A percentile compares a stretch with the other conserved stretches of the same genome.
Evolutionary conservation across 2,113 vertebrate species (phyloP).

Genomic region (Micromys minutus): DNA sequence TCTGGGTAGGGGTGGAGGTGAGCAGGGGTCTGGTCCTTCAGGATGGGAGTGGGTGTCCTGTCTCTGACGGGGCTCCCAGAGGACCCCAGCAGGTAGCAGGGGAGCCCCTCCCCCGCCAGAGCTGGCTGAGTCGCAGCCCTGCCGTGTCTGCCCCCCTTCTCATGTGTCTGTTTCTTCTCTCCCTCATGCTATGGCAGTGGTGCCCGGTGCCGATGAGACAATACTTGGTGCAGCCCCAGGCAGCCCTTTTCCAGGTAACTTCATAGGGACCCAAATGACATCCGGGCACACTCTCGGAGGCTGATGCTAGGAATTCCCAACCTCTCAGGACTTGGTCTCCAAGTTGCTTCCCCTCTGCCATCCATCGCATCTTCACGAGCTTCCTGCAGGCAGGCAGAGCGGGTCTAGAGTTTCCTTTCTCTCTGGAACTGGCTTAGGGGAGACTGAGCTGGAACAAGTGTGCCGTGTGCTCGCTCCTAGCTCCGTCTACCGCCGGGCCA

Average conservation of each 20-base stretch:
- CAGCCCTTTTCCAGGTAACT: constrained; percentile 91
- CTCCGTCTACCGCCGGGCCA: not conserved
- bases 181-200: constrained; percentile 91
- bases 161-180: constrained; percentile 89
- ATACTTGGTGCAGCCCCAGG: constrained; percentile 90
- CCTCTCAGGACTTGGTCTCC: accelerated
- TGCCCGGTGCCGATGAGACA: constrained; percentile 91
- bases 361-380: not conserved
- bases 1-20: constrained; percentile 4
- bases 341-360: not conserved
- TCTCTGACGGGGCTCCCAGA: not conserved
- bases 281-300: constrained; percentile 67
- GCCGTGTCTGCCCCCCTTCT: constrained; percentile 79
- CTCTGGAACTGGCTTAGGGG: not conserved
- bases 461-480: not conserved
- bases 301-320: not conserved
- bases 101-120: not conserved
- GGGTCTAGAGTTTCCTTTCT: not conserved
- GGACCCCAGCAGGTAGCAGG: not conserved
- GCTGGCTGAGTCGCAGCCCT: not conserved
- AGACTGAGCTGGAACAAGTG: not conserved
- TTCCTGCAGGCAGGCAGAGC: not conserved
- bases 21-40: not conserved
- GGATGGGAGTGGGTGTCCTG: not conserved
- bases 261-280: constrained; percentile 83